Conservation (phyloP, 2,888 invertebrate species). For the Leptinotarsa rubiginosa region DNA sequence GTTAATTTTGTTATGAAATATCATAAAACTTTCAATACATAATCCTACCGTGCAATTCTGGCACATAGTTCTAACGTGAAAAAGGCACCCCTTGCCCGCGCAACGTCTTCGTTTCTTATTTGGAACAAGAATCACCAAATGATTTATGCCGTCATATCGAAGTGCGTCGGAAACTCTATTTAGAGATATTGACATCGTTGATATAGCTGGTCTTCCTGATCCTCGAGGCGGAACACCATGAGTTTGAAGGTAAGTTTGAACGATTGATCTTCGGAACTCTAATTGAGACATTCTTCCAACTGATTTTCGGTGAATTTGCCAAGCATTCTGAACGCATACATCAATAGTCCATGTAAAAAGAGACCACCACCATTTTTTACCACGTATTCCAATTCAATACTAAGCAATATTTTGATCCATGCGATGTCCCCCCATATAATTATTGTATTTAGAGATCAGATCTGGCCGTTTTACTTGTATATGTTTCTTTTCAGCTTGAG, state of each 20-base stretch:
- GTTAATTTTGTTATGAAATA: slow-evolving; percentile 29
- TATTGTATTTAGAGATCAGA: slow-evolving; percentile 3
- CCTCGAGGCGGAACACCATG: slow-evolving; percentile 18
- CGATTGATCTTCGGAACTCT: slow-evolving; percentile 6
- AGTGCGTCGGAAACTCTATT: slow-evolving; percentile 31
- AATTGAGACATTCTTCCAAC: background rate
- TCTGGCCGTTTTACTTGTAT: slow-evolving; percentile 2
- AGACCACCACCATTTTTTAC: background rate
- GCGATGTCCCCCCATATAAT: background rate
- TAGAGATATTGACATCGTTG: slow-evolving; percentile 25
- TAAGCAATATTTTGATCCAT: slow-evolving; percentile 7
- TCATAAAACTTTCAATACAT: slow-evolving; percentile 41
- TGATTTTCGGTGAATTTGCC: slow-evolving; percentile 5
- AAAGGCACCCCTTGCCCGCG: slow-evolving; percentile 44
- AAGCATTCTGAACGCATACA: slow-evolving; percentile 5
- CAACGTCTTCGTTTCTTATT: slow-evolving; percentile 43
- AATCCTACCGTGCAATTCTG: slow-evolving; percentile 45
- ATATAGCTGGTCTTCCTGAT: slow-evolving; percentile 19
- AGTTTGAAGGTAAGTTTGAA: slow-evolving; percentile 12
- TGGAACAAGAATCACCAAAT: slow-evolving; percentile 36
- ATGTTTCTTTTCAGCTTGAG: slow-evolving; percentile 5
- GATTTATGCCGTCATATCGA: slow-evolving; percentile 39
- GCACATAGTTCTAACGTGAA: slow-evolving; percentile 44
- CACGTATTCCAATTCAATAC: background rate
- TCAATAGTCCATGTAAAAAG: background rate